Evolutionary conservation across 2,888 invertebrate species (phyloP), one percentile per base, ranked within the genome.

Genomic region (Cheilosia grossa): DNA sequence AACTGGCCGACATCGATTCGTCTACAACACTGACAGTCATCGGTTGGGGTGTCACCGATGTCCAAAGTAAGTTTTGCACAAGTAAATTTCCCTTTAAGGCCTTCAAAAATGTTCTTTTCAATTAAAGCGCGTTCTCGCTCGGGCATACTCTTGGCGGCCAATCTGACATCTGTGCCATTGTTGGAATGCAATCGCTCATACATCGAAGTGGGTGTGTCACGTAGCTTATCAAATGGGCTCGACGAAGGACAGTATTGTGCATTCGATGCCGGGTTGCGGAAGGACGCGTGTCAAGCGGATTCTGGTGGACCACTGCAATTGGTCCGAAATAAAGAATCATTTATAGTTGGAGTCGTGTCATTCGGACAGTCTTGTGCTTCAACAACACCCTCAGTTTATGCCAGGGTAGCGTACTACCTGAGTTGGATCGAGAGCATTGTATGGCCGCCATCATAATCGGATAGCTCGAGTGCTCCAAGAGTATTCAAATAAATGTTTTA

Each of bases 11-110:
- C 87, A 89, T 91, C 0, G 87, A 88, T 3, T 6, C 66, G 2
- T 42, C 42, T 0, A 30, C 87, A 1, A 74, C 73, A 37, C 79
- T 90, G 9, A 90, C 86, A 74, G 91, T 90, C 1, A 87, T 90
- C 27, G 91, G 91, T n/a, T 91, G 91, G 91, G 91, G 91, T 1
- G 75, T 88, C 0, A 82, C 89, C 19, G 88, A 90, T 82, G 87
- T 67, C 21, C 88, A 80, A 7, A 89, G 91, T 91, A 86, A 87
- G 89, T 87, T 7, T 30, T 9, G 6, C 37, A 27, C 17, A 6
- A 17, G 10, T 9, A 1, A 1, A 19, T 21, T 24, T 17, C 3
- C n/a, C 6, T n/a, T n/a, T 0, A 9, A 19, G 6, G 7, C 1
- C 33, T 10, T 51, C 73, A 47, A 21, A 10, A 6, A 15, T 19